A percentile compares a stretch with the other conserved stretches of the same genome.
Conservation (phyloP, 1,140 invertebrate genomes). For the Hycleus phaleratus region DNA sequence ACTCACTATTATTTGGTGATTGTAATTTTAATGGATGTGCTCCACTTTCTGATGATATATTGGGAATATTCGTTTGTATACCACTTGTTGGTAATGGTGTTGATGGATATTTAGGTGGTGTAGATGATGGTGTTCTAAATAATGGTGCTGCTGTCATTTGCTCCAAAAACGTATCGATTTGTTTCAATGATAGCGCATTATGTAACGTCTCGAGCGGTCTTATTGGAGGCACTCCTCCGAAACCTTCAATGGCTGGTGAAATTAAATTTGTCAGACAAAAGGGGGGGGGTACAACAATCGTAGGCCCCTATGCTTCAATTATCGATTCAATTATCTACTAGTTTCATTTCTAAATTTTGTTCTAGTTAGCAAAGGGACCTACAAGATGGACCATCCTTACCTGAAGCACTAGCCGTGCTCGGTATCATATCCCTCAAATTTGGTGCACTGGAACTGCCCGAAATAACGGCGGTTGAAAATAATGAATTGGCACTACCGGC, state of each 20-base stretch:
- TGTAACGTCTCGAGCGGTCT: constrained; percentile 91
- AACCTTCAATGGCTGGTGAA: constrained; percentile 62
- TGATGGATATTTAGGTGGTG: constrained; percentile 57
- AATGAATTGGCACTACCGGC: constrained; percentile 61
- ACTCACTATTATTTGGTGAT: constrained; percentile 45
- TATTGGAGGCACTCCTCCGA: constrained; percentile 85
- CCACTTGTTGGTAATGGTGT: constrained; percentile 42
- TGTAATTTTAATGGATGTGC: constrained; percentile 33
- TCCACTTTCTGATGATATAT: background rate
- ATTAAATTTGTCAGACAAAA: too few relatives aligned
- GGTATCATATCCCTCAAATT: constrained; percentile 82
- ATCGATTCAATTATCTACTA: too few relatives aligned
- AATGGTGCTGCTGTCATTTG: constrained; percentile 66
- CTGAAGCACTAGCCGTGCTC: constrained; percentile 58
- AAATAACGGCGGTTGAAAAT: constrained; percentile 91
- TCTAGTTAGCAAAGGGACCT: too few relatives aligned
- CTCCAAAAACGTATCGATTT: constrained; percentile 82
- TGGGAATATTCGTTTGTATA: constrained; percentile 6
- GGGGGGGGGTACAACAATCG: too few relatives aligned
- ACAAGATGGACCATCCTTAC: constrained; percentile 43
- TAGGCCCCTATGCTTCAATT: too few relatives aligned
- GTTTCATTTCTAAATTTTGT: too few relatives aligned
- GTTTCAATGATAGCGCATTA: constrained; percentile 85
- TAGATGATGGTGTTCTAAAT: constrained; percentile 61
- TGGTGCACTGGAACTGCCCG: constrained; percentile 82